Percentiles rank a stretch among this genome's conserved stretches.
Evolutionary conservation across 2,113 vertebrate species (phyloP).

Genomic region (crab-eating macaque (Macaca fascicularis)): DNA sequence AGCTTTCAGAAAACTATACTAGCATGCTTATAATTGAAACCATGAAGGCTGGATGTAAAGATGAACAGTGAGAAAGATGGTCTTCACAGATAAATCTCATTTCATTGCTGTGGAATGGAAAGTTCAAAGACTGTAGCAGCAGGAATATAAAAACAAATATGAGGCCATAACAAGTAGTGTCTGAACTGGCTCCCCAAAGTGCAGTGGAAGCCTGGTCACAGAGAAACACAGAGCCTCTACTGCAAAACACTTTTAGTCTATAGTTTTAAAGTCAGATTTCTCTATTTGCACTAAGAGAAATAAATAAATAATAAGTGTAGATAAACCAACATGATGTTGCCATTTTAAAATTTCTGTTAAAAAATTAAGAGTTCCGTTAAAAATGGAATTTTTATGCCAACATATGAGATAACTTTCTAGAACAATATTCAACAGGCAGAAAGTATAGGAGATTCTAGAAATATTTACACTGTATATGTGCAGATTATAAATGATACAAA

Average conservation of each 20-base stretch:
- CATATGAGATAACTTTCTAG: background rate
- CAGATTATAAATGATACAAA: background rate
- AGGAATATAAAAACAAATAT: background rate
- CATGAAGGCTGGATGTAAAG: background rate
- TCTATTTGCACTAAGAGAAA: background rate
- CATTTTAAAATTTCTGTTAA: too few species aligned
- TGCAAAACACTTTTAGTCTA: background rate
- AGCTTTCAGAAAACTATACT: background rate
- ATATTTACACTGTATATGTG: background rate
- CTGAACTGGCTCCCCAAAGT: background rate
- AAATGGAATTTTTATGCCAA: background rate
- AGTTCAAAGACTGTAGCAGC: background rate
- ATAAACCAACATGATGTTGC: background rate
- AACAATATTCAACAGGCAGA: background rate
- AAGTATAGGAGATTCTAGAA: background rate
- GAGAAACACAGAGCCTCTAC: background rate
- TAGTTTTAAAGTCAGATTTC: background rate
- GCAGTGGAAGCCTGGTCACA: background rate
- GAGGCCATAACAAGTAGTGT: too few species aligned
- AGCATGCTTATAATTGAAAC: background rate
- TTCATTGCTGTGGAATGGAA: too few species aligned
- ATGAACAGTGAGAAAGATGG: background rate
- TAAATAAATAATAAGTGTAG: background rate
- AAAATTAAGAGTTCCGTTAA: background rate
- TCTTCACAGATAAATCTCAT: accelerated